Evolutionary conservation across 30 jellyfish, hydroid and myxozoan species (phyloP).

Genomic region (Clytia hemisphaerica): DNA sequence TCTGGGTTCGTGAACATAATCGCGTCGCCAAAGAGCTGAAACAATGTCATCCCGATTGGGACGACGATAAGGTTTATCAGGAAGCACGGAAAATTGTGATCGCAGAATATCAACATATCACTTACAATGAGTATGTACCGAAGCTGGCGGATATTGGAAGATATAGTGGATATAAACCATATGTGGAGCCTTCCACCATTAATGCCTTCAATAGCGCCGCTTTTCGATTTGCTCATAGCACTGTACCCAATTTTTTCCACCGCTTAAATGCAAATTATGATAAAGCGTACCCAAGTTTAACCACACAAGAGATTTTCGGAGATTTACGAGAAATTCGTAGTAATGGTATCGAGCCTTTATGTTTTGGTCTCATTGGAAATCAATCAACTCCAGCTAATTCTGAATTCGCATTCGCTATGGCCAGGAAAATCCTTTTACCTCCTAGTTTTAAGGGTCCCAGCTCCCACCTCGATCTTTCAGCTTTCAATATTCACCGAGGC

Average conservation of each 20-base stretch:
- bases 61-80: too few relatives aligned
- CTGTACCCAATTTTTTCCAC: slow-evolving; percentile 51
- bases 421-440: slow-evolving; percentile 34
- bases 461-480: slow-evolving; percentile 46
- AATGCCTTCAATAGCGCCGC: slow-evolving; percentile 66
- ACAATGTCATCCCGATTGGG: too few relatives aligned
- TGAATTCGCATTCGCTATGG: slow-evolving; percentile 44
- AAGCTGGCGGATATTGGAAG: too few relatives aligned
- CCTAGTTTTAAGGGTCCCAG: slow-evolving; percentile 75
- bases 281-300: slow-evolving; percentile 46
- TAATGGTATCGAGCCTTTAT: slow-evolving; percentile 58
- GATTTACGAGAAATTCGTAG: slow-evolving; percentile 24
- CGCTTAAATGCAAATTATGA: slow-evolving; percentile 54
- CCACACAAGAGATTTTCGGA: slow-evolving; percentile 43
- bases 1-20: too few relatives aligned
- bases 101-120: too few relatives aligned
- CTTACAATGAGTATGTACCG: too few relatives aligned
- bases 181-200: too few relatives aligned
- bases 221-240: slow-evolving; percentile 62
- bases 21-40: too few relatives aligned
- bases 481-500: slow-evolving; percentile 64
- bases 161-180: too few relatives aligned
- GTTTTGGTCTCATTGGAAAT: slow-evolving; percentile 63
- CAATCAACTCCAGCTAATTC: slow-evolving; percentile 49
- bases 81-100: too few relatives aligned